Evolutionary conservation across 2,113 vertebrate genomes (phyloP).

Genomic region (Trichomycterus rosablanca): DNA sequence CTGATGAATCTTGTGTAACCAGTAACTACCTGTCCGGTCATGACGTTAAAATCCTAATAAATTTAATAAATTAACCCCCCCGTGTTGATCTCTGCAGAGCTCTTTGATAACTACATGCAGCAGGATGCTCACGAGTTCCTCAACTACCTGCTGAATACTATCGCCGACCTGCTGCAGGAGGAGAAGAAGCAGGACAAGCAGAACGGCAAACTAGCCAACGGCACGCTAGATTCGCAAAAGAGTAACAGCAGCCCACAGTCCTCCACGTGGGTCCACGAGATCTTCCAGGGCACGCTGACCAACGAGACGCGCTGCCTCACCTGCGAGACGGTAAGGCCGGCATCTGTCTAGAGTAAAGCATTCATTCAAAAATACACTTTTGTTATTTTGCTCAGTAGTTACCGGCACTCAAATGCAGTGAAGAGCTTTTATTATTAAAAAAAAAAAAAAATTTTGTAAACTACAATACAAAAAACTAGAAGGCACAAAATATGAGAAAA

Average conservation of each 20-base stretch:
- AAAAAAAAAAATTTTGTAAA: too few relatives aligned
- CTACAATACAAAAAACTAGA: too few relatives aligned
- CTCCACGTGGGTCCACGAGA: constrained; percentile 96
- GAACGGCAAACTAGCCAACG: constrained; percentile 90
- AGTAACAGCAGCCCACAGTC: constrained; percentile 76
- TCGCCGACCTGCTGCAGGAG: constrained; percentile 94
- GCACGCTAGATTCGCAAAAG: constrained; percentile 82
- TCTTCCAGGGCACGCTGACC: constrained; percentile 98
- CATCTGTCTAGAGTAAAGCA: too few relatives aligned
- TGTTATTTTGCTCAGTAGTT: too few relatives aligned
- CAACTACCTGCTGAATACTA: constrained; percentile 96
- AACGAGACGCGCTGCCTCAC: constrained; percentile 98
- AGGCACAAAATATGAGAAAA: too few relatives aligned
- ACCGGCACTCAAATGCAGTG: too few relatives aligned
- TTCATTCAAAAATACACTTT: too few relatives aligned
- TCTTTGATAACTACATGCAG: constrained; percentile 99
- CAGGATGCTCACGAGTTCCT: constrained; percentile 97
- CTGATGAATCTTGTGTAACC: too few relatives aligned
- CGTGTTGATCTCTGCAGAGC: constrained; percentile 67
- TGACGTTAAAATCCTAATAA: too few relatives aligned
- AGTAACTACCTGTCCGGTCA: too few relatives aligned
- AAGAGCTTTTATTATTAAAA: too few relatives aligned
- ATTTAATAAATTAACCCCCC: too few relatives aligned
- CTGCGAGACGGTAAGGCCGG: constrained; percentile 85
- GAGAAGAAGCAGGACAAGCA: constrained; percentile 95